Evolutionary conservation across 1,140 invertebrate genomes (phyloP).

Genomic region (Pygmarrhopalites habei): DNA sequence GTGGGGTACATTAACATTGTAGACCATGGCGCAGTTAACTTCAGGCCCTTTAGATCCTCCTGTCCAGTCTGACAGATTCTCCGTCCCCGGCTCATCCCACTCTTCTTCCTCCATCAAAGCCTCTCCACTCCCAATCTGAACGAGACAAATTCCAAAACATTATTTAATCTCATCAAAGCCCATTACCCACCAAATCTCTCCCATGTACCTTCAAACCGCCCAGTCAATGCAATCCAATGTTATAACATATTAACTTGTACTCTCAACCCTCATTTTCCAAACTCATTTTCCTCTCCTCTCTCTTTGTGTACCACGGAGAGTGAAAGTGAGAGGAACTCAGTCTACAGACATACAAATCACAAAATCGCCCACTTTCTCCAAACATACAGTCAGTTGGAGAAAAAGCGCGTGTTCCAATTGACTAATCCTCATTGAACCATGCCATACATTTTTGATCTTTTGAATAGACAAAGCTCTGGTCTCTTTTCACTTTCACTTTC

Average conservation of each 20-base stretch:
- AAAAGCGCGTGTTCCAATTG: too few species aligned
- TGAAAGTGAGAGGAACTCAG: too few species aligned
- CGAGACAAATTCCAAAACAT: conserved; percentile 20
- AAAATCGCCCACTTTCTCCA: too few species aligned
- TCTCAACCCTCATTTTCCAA: background rate
- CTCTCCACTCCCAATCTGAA: conserved; percentile 69
- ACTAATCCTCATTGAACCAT: too few species aligned
- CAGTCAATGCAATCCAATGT: background rate
- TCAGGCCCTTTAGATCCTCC: conserved; percentile 45
- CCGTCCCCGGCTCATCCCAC: conserved; percentile 56
- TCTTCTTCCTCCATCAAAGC: conserved; percentile 64
- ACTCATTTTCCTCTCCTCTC: background rate
- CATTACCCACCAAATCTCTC: background rate
- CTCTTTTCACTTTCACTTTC: too few species aligned
- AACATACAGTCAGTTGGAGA: too few species aligned
- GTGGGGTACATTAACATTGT: conserved; percentile 5
- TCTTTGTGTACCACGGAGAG: too few species aligned
- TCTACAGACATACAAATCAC: too few species aligned
- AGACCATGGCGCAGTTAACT: conserved; percentile 21
- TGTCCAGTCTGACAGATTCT: conserved; percentile 36
- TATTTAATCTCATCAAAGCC: background rate
- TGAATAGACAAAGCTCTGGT: too few species aligned
- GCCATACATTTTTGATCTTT: too few species aligned
- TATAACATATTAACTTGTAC: background rate
- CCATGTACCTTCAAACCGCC: background rate